Percentiles rank a stretch among this genome's conserved stretches.
Conservation (phyloP, 2,888 invertebrate genomes). For the Polymixis flavicincta region DNA sequence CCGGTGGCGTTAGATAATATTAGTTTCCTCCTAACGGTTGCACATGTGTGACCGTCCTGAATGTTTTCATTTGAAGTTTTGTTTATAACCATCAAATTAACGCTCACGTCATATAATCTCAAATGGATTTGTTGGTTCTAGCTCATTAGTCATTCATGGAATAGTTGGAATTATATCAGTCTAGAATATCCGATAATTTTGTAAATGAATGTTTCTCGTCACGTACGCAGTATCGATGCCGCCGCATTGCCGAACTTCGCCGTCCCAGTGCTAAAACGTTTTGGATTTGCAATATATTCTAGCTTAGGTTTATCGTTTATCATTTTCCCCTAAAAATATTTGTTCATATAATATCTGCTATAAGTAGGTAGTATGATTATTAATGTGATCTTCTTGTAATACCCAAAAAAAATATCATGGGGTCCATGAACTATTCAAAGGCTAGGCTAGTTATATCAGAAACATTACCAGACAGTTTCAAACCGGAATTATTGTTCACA, state of each 20-base stretch:
- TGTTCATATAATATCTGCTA: background rate
- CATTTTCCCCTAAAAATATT: background rate
- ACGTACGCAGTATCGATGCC: conserved; percentile 66
- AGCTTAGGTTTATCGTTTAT: background rate
- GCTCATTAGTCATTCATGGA: conserved; percentile 48
- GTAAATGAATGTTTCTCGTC: conserved; percentile 65
- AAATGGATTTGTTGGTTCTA: conserved; percentile 35
- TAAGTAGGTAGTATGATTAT: background rate
- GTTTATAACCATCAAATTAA: conserved; percentile 33
- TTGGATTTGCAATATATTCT: conserved; percentile 9
- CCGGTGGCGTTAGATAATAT: conserved; percentile 52
- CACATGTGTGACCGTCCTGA: conserved; percentile 31
- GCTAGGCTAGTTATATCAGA: conserved; percentile 26
- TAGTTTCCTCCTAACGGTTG: conserved; percentile 42
- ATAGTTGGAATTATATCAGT: conserved; percentile 50
- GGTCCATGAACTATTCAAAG: conserved; percentile 45
- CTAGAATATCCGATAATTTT: conserved; percentile 62
- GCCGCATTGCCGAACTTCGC: conserved; percentile 58
- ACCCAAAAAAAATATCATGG: conserved; percentile 8
- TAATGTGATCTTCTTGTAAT: conserved; percentile 5
- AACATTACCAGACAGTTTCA: conserved; percentile 50
- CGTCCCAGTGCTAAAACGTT: conserved; percentile 47
- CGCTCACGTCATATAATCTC: conserved; percentile 16
- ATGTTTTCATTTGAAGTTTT: conserved; percentile 40
- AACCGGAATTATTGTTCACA: conserved; percentile 70